A percentile compares a stretch with the other conserved stretches of the same genome.
phyloP scores from a whole-genome alignment of 2,797 vertebrate genomes.

The Eulemur albifrons region DNA sequence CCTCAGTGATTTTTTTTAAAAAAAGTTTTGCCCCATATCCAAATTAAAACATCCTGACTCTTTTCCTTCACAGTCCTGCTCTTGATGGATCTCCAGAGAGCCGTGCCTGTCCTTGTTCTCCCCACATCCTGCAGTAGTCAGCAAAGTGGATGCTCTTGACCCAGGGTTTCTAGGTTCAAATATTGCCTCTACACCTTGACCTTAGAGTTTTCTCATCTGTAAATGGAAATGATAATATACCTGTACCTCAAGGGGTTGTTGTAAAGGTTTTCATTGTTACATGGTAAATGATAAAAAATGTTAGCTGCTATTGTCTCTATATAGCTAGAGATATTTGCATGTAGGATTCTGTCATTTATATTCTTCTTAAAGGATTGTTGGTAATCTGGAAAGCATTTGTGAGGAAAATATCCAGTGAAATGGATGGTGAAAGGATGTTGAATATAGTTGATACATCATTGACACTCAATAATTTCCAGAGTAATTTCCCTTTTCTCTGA shows the following conservation, averaged over 20 bases:
- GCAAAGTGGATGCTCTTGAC: not conserved
- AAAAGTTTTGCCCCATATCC: not conserved
- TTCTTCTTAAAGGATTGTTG: constrained; percentile 31
- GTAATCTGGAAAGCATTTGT: not conserved
- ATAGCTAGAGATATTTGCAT: not conserved
- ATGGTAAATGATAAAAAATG: not conserved
- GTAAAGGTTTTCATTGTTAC: not conserved
- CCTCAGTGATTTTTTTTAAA: not conserved
- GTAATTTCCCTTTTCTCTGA: not conserved
- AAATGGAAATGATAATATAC: not conserved
- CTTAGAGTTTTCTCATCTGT: not conserved
- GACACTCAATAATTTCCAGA: not conserved
- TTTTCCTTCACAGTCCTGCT: not conserved
- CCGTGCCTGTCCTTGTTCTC: not conserved
- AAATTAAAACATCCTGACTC: not conserved
- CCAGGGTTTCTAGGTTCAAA: not conserved
- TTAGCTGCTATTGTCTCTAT: not conserved
- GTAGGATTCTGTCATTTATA: not conserved
- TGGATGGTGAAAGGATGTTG: not conserved
- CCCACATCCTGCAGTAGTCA: not conserved
- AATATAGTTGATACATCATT: not conserved
- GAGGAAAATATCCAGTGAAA: not conserved
- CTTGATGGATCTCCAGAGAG: not conserved
- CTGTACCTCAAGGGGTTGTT: not conserved
- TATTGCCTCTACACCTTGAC: not conserved